Conservation (phyloP, 1,140 invertebrate genomes). For the Helicoverpa armigera region DNA sequence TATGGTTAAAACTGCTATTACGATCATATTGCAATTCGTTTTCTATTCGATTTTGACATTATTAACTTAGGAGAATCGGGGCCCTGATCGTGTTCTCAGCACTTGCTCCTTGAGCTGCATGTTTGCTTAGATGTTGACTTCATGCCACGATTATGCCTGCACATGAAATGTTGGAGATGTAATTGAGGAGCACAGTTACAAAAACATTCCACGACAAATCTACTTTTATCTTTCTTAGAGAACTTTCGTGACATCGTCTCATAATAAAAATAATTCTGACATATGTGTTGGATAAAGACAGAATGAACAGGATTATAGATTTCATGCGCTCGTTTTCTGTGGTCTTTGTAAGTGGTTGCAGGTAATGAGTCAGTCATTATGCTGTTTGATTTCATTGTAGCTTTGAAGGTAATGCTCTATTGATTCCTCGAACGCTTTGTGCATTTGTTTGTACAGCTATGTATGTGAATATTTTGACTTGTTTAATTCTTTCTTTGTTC, state of each 20-base stretch:
- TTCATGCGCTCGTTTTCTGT: constrained; percentile 9
- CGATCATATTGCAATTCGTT: too few species aligned
- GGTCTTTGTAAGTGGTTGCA: constrained; percentile 12
- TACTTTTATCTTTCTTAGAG: too few species aligned
- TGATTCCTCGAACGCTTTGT: constrained; percentile 34
- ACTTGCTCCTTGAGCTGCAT: background rate
- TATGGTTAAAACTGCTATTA: too few species aligned
- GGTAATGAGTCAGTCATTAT: constrained; percentile 21
- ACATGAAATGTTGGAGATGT: background rate
- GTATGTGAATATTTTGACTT: background rate
- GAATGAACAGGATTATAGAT: background rate
- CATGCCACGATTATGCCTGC: background rate
- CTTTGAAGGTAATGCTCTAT: constrained; percentile 38
- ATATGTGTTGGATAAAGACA: background rate
- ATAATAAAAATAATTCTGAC: constrained; percentile 6
- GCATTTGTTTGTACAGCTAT: constrained; percentile 5
- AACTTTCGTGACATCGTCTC: background rate
- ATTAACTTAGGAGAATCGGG: too few species aligned
- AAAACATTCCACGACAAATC: too few species aligned
- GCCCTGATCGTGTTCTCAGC: background rate
- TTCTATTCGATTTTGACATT: too few species aligned
- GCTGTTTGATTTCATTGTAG: constrained; percentile 18
- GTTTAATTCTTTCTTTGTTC: background rate
- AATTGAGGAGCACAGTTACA: too few species aligned
- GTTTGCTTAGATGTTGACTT: background rate